Conservation (phyloP, 1,140 invertebrate genomes). For the Diabrotica undecimpunctata region DNA sequence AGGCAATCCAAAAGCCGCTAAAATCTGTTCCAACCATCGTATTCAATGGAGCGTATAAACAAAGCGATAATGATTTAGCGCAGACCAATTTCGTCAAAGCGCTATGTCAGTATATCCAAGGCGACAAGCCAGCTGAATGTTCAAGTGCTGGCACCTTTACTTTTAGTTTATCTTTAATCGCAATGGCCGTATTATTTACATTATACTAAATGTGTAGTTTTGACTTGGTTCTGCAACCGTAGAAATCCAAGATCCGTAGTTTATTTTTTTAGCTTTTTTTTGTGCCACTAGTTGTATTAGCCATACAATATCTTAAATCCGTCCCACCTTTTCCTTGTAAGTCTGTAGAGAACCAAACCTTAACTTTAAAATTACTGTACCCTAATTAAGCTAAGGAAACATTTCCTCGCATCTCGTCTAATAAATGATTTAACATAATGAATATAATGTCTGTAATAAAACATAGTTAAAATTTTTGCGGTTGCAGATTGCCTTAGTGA, state of each 20-base stretch:
- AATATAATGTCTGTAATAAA: too few species aligned
- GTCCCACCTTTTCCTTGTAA: too few species aligned
- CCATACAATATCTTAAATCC: too few species aligned
- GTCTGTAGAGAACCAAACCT: too few species aligned
- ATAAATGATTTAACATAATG: too few species aligned
- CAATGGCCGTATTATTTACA: neutral
- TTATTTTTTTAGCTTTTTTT: too few species aligned
- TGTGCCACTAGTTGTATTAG: too few species aligned
- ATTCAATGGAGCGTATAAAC: constrained; percentile 47
- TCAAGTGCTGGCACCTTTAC: constrained; percentile 19
- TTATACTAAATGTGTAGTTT: neutral
- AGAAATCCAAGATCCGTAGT: neutral
- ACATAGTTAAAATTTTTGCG: too few species aligned
- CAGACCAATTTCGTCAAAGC: constrained; percentile 39
- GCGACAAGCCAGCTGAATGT: constrained; percentile 36
- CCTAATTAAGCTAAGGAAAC: too few species aligned
- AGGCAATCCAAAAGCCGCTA: constrained; percentile 46
- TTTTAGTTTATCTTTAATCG: neutral
- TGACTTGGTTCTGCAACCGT: neutral
- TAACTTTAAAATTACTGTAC: too few species aligned
- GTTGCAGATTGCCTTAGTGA: too few species aligned
- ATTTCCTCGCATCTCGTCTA: too few species aligned
- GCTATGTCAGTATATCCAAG: constrained; percentile 37
- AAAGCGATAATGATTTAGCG: constrained; percentile 35
- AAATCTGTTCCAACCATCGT: constrained; percentile 52